Percentiles rank a stretch among this genome's conserved stretches.
phyloP scores from a whole-genome alignment of 2,113 vertebrate species.

The Ageneiosus marmoratus region DNA sequence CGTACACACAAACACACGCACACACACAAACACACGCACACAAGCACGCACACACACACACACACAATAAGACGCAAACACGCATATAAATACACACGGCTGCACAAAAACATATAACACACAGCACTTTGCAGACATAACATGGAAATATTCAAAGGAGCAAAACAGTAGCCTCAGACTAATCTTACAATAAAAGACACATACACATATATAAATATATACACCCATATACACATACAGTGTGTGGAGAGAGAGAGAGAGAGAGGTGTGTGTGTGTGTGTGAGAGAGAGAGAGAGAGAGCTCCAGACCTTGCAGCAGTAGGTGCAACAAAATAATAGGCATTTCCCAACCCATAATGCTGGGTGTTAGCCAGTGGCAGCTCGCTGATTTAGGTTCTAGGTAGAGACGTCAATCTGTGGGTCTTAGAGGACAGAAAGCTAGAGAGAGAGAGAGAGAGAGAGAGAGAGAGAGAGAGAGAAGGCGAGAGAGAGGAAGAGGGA shows the following conservation, averaged over 20 bases:
- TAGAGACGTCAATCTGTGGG: constrained; percentile 84
- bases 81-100: constrained; percentile 13
- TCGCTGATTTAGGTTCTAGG: constrained; percentile 88
- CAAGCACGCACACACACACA: constrained; percentile 19
- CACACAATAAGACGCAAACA: constrained; percentile 18
- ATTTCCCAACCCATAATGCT: constrained; percentile 92
- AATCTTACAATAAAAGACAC: constrained; percentile 70
- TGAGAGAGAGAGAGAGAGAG: constrained; percentile 63
- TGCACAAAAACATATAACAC: constrained; percentile 38
- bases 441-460: not conserved
- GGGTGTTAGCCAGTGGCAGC: constrained; percentile 88
- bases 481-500: constrained; percentile 13
- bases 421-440: constrained; percentile 69
- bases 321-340: constrained; percentile 88
- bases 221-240: not conserved
- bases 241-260: constrained; percentile 32
- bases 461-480: not conserved
- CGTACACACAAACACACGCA: constrained; percentile 27
- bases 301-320: constrained; percentile 77
- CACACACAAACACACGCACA: constrained; percentile 35
- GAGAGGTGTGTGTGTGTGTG: constrained; percentile 52
- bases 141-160: not conserved
- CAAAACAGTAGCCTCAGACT: constrained; percentile 47
- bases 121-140: not conserved
- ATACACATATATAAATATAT: not conserved